A percentile compares a stretch with the other conserved stretches of the same genome.
Evolutionary conservation across 2,797 vertebrate species (phyloP).

Genomic region (Halcyon leucocephala): DNA sequence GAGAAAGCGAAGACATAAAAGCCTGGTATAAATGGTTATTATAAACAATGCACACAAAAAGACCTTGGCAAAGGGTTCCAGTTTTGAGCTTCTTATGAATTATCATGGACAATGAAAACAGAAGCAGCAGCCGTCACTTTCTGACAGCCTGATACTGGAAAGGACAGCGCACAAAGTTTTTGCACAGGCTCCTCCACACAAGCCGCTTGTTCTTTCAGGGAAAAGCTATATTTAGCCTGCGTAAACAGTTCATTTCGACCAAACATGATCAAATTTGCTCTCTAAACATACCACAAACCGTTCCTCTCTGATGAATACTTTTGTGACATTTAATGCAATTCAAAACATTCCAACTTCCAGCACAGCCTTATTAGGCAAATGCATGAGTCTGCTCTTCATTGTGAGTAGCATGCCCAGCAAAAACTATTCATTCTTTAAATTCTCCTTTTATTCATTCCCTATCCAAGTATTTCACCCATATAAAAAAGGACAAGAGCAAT

Average conservation of each 20-base stretch:
- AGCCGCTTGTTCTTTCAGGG: neutral
- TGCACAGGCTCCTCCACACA: neutral
- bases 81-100: neutral
- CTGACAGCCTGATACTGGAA: neutral
- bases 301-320: conserved; percentile 34
- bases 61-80: neutral
- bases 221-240: conserved; percentile 13
- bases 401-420: conserved; percentile 2
- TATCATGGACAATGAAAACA: neutral
- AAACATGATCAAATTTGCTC: conserved; percentile 47
- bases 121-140: neutral
- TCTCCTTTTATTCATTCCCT: conserved; percentile 38
- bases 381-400: neutral
- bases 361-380: conserved; percentile 83
- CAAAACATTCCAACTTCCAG: conserved; percentile 72
- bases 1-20: neutral
- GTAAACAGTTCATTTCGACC: conserved; percentile 15
- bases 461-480: conserved; percentile 11
- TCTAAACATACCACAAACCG: conserved; percentile 27
- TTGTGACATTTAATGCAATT: conserved; percentile 65
- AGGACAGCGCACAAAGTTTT: neutral
- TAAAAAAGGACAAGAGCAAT: neutral
- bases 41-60: neutral
- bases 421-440: conserved; percentile 61
- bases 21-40: neutral